Base-by-base conservation (phyloP, 2,888 invertebrate genomes). In the Xylota segnis region DNA sequence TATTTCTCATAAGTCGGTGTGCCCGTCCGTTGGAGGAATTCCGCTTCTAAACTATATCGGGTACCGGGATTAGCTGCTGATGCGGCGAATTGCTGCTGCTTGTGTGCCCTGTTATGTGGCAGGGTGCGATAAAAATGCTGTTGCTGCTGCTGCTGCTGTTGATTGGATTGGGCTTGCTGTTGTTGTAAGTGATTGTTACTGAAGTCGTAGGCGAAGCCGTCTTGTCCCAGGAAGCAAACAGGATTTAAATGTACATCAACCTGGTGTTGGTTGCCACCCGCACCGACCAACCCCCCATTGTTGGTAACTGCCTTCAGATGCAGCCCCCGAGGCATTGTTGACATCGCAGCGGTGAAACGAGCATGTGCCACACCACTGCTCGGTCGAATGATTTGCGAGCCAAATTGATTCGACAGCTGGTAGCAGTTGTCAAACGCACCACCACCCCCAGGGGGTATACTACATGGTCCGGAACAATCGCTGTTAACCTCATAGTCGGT, bases 241-340 rank as follows among this genome's bases (percentile, higher is more conserved):
- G 96, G 96, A 90, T 95, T 95, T 66, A 96, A 92, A 89, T 96
- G 96, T 10, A 96, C 95, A 90, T 96, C 96, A 5, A 95, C 95
- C 9, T 95, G 94, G 89, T 95, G 95, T 88, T 95, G 94, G 58
- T 71, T 72, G 4, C 89, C 88, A 68, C 93, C 88, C 10, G 70
- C 32, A 7, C 65, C 79, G 5, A 18, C 78, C 7, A 74, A 61
- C 6, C 50, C 78, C 10, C 76, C 75, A 37, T 88, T 87, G 32
- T 89, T 89, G 84, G 90, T 88, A 29, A 91, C 89, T n/a, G 91
- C 89, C 88, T 93, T 93, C 83, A 92, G 90, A 88, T 93, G 94
- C 89, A 93, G 93, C 72, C 92, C 92, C 5, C 93, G 90, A 4
- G 93, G 93, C 82, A 93, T 88, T 12, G 94, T 94, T 56, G 94